These are phyloP conservation scores for Synanthedon myopaeformis DNA, from an alignment of 2,888 invertebrate genomes.

Conservation along the genomic window DNA sequence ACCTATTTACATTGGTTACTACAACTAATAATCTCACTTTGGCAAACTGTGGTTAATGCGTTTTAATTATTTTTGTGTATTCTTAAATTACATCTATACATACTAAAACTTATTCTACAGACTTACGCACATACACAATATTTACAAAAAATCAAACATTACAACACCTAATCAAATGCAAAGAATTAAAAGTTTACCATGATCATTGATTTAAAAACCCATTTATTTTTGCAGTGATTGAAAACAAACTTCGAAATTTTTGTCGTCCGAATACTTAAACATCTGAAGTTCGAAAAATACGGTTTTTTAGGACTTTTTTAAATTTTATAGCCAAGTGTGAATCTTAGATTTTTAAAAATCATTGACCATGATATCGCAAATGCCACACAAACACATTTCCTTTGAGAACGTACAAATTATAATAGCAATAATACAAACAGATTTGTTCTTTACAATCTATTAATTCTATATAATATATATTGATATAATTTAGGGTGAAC, in stretches of 20 bases:
- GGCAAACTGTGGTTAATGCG: conserved; percentile 71
- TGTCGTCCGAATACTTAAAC: too few species aligned
- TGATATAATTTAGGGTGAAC: neutral
- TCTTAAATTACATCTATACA: neutral
- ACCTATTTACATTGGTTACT: conserved; percentile 7
- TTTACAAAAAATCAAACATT: neutral
- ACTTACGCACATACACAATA: neutral
- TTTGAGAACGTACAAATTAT: neutral
- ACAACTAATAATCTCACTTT: conserved; percentile 70
- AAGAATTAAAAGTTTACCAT: too few species aligned
- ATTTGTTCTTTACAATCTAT: neutral
- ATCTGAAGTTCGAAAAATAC: too few species aligned
- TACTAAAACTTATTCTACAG: neutral
- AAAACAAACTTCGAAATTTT: too few species aligned
- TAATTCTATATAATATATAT: neutral
- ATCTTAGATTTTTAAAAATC: too few species aligned
- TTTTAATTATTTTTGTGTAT: conserved; percentile 23
- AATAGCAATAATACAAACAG: neutral
- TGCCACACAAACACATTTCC: too few species aligned
- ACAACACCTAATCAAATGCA: neutral
- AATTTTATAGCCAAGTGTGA: too few species aligned
- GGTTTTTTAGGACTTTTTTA: too few species aligned
- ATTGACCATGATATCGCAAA: too few species aligned
- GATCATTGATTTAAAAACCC: too few species aligned
- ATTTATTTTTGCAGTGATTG: too few species aligned